Conservation (phyloP, 2,113 vertebrate species). For the Clarias macrocephalus region DNA sequence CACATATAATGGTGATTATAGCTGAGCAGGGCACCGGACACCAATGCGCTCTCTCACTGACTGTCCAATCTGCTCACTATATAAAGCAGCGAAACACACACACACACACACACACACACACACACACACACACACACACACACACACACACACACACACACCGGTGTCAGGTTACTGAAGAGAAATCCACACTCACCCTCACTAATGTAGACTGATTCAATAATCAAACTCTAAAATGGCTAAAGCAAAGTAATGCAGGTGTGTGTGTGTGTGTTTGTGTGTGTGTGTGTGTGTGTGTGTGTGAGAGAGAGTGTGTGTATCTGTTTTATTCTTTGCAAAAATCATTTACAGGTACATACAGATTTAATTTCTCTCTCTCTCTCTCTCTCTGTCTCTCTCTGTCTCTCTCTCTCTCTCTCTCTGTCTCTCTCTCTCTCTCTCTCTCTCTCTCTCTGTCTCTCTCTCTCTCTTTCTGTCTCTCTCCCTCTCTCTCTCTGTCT, state of each 20-base stretch:
- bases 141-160: conserved; percentile 2
- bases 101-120: conserved; percentile 7
- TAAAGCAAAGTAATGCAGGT: background rate
- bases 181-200: background rate
- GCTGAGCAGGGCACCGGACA: background rate
- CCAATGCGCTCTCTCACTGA: background rate
- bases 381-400: background rate
- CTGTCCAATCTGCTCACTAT: background rate
- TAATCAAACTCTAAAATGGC: background rate
- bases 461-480: conserved; percentile 3
- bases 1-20: background rate
- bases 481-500: background rate
- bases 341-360: too few relatives aligned
- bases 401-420: conserved; percentile 8
- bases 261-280: too few relatives aligned
- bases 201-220: background rate
- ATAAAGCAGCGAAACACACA: conserved; percentile 22
- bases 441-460: background rate
- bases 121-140: background rate
- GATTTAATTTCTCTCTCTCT: background rate
- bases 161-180: conserved; percentile 1
- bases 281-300: too few relatives aligned
- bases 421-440: background rate
- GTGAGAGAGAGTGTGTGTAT: too few relatives aligned
- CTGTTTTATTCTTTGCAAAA: too few relatives aligned